Evolutionary conservation across 2,113 vertebrate species (phyloP).

Genomic region (Cyanoliseus patagonus): DNA sequence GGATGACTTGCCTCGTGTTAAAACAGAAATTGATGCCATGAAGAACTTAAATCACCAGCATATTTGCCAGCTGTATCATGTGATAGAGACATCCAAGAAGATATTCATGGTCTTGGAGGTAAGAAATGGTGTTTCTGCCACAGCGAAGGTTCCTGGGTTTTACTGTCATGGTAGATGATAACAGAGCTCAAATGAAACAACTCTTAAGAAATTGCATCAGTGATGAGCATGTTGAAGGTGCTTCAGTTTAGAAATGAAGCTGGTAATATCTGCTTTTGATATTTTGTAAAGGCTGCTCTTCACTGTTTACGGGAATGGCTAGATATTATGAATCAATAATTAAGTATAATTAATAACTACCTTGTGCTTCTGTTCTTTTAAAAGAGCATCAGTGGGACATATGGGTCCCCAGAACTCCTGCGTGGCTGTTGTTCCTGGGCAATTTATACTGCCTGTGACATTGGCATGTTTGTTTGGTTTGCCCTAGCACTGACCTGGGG

Average conservation of each 20-base stretch:
- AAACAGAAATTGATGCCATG: slow-evolving; percentile 93
- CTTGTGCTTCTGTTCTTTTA: background rate
- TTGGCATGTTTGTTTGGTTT: background rate
- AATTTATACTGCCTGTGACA: accelerated
- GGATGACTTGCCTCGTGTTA: slow-evolving; percentile 91
- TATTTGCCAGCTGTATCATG: slow-evolving; percentile 90
- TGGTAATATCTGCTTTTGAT: background rate
- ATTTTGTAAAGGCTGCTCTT: background rate
- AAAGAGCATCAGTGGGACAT: background rate
- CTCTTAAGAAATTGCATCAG: background rate
- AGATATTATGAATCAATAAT: background rate
- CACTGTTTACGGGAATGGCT: background rate
- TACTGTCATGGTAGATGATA: too few relatives aligned
- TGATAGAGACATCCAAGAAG: slow-evolving; percentile 89
- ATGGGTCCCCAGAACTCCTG: accelerated
- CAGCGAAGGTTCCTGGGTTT: accelerated
- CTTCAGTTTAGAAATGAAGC: background rate
- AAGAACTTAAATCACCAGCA: slow-evolving; percentile 94
- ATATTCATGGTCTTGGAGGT: slow-evolving; percentile 97
- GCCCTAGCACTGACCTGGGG: accelerated
- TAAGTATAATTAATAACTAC: background rate
- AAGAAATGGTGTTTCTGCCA: background rate
- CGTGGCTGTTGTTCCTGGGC: accelerated
- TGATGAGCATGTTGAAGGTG: background rate
- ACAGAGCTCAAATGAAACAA: background rate